Percentiles rank a stretch among this genome's conserved stretches.
Evolutionary conservation across 2,888 invertebrate genomes (phyloP).

Genomic region (Brachypterus glaber): DNA sequence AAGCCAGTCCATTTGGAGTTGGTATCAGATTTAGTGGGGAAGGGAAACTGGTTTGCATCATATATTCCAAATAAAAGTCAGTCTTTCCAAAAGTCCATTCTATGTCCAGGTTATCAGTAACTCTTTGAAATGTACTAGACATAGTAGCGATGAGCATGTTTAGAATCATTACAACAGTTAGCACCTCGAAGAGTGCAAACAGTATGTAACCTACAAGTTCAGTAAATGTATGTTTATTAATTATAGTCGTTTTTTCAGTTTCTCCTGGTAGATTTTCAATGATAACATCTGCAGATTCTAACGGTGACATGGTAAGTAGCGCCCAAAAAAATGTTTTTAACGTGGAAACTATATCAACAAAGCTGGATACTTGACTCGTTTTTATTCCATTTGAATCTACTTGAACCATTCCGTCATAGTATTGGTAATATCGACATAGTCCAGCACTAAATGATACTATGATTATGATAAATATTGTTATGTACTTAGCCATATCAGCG

Average conservation of each 20-base stretch:
- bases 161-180: constrained; percentile 60
- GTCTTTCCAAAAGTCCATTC: constrained; percentile 73
- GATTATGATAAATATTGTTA: constrained; percentile 51
- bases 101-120: constrained; percentile 56
- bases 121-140: constrained; percentile 61
- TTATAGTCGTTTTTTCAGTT: constrained; percentile 40
- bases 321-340: constrained; percentile 62
- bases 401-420: constrained; percentile 44
- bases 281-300: constrained; percentile 56
- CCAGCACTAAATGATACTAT: constrained; percentile 53
- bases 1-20: constrained; percentile 44
- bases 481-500: constrained; percentile 54
- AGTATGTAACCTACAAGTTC: constrained; percentile 59
- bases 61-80: constrained; percentile 63
- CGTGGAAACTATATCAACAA: constrained; percentile 49
- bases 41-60: constrained; percentile 58
- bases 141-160: constrained; percentile 76
- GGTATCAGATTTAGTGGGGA: constrained; percentile 65
- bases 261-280: constrained; percentile 50
- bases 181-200: constrained; percentile 59
- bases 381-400: constrained; percentile 47
- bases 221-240: constrained; percentile 52
- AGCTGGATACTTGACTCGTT: constrained; percentile 49
- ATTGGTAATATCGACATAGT: constrained; percentile 52
- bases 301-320: constrained; percentile 56